Evolutionary conservation across 2,888 invertebrate genomes (phyloP), one percentile per base, ranked within the genome.

Genomic region (Argynnis bischoffii): DNA sequence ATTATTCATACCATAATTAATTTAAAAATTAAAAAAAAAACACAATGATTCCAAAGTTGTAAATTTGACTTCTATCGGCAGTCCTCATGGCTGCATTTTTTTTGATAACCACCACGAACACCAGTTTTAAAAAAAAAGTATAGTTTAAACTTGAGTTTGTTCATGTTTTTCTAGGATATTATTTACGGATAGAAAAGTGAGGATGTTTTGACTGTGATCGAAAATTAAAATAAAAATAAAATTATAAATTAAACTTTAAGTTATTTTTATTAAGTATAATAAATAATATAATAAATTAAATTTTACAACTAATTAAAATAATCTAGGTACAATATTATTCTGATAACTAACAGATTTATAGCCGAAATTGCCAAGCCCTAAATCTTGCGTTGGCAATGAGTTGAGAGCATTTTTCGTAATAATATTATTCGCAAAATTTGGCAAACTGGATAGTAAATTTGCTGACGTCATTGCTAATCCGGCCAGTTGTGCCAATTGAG

Each of bases 401-500:
- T 57, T 57, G 59, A 26, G 26, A 41, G 15, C 18, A 21, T 55
- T 60, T 26, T 18, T 55, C 3, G 26, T 31, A 21, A 53, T 51
- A 15, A 59, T 15, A 59, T 53, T 35, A n/a, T 61, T 61, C 1
- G 51, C 15, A 41, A 18, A 53, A 8, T 4, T 21, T 57, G 69
- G 69, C 56, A 69, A 63, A 31, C 26, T 57, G 1, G 69, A 65
- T 13, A 70, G 6, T 18, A 69, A 63, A 53, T 64, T 66, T n/a
- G 69, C 56, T 35, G 69, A 64, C 11, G 57, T 60, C 14, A 66
- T 56, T 31, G 66, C 61, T 46, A 71, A 26, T n/a, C 61, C 64
- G 2, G 71, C 64, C 41, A 71, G 46, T 46, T 61, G 61, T 55
- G 66, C 53, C 46, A 69, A 57, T 16, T 57, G 66, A 48, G 50